Evolutionary conservation across 2,113 vertebrate genomes (phyloP).

Genomic region (Syrmaticus mikado): DNA sequence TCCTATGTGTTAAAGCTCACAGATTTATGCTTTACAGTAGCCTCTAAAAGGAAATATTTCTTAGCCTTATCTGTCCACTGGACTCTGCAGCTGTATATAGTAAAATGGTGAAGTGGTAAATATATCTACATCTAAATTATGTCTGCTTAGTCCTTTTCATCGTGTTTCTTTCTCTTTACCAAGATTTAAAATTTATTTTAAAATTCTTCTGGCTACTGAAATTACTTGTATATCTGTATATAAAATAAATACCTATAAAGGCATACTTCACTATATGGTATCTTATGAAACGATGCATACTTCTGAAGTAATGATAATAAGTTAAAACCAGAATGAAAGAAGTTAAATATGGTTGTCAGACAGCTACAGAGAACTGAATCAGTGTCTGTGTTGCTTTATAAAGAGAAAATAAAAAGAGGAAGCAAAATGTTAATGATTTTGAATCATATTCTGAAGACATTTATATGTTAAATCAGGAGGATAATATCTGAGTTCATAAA

Average conservation of each 20-base stretch:
- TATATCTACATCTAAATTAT: background rate
- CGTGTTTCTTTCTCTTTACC: background rate
- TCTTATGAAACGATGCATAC: background rate
- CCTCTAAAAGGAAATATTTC: background rate
- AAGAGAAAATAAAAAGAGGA: background rate
- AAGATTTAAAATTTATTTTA: background rate
- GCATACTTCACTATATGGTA: background rate
- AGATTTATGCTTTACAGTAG: background rate
- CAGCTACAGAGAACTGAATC: background rate
- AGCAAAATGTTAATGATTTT: background rate
- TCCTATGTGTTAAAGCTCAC: background rate
- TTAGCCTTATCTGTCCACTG: background rate
- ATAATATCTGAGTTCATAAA: background rate
- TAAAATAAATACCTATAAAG: background rate
- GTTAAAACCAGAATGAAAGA: background rate
- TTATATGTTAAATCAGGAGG: background rate
- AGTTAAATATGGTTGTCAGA: background rate
- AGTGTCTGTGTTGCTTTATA: background rate
- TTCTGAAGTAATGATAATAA: background rate
- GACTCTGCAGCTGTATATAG: background rate
- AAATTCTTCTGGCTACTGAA: background rate
- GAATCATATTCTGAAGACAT: background rate
- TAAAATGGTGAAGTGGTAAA: background rate
- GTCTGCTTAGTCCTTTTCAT: background rate
- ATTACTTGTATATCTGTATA: background rate